A percentile compares a stretch with the other conserved stretches of the same genome.
phyloP scores from a whole-genome alignment of 1,140 invertebrate species.

The Drosophila yakuba region DNA sequence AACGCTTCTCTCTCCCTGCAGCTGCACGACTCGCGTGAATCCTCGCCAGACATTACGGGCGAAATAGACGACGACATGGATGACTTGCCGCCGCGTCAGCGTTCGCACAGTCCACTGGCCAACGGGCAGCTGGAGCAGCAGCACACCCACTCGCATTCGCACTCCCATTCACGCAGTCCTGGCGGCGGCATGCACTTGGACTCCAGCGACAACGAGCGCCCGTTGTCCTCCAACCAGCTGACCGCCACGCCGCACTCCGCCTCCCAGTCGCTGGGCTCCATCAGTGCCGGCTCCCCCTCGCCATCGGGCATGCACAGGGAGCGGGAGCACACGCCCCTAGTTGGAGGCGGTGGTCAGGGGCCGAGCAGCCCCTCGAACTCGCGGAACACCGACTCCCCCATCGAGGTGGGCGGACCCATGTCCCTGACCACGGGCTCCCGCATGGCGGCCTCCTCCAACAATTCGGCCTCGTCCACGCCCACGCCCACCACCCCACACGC shows the following conservation, averaged over 20 bases:
- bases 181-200: conserved; percentile 65
- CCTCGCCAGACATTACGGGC: conserved; percentile 83
- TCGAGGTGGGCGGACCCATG: conserved; percentile 84
- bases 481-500: conserved; percentile 68
- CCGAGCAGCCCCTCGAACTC: conserved; percentile 74
- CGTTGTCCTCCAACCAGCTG: conserved; percentile 78
- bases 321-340: conserved; percentile 66
- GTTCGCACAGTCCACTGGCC: conserved; percentile 73
- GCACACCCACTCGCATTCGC: conserved; percentile 33
- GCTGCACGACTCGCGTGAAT: conserved; percentile 82
- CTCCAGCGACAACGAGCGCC: conserved; percentile 80
- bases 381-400: conserved; percentile 83
- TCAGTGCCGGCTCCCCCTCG: conserved; percentile 83
- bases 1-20: conserved; percentile 4
- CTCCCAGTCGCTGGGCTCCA: conserved; percentile 83
- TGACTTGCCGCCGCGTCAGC: conserved; percentile 65
- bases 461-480: conserved; percentile 70
- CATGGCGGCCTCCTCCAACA: conserved; percentile 64
- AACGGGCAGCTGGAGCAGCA: conserved; percentile 66
- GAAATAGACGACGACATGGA: conserved; percentile 84
- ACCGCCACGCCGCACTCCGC: conserved; percentile 74
- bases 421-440: conserved; percentile 72
- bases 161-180: conserved; percentile 67
- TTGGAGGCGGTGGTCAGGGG: conserved; percentile 33
- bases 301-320: conserved; percentile 67